Evolutionary conservation across 2,113 vertebrate genomes (phyloP), one percentile per base, ranked within the genome.

Genomic region (Carassius gibelio): DNA sequence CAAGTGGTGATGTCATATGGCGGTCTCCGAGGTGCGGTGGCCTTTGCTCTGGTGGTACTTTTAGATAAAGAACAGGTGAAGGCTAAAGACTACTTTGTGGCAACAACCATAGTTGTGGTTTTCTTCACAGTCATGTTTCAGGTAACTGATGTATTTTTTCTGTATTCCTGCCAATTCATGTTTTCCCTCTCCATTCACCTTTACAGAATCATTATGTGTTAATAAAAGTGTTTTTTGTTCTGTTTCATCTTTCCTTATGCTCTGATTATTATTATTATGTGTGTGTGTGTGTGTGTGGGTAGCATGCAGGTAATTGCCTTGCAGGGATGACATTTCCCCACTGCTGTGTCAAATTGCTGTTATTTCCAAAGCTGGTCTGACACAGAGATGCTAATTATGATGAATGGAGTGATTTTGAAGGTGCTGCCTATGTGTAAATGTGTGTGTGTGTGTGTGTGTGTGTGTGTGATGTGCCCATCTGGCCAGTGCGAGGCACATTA

Each of bases 81-180:
- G 90, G 98, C 97, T 89, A 99, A 99, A 88, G 97, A 98, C 89
- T 99, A 98, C 92, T 99, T 99, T 87, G 98, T 99, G 17, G 97
- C 97, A 26, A 98, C 98, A 0, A 98, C 98, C 26, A 99, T 99
- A 0, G 95, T 98, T 80, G 98, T 99, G 23, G 95, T 99, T 83
- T 99, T 99, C 94, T 99, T 99, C 95, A 99, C 98, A 0, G 97
- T 99, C 90, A 99, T 99, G 86, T 96, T 99, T 91, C 97, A 99
- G 98, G 98, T 99, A 93, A 90, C 93, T 89, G 38, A 10, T 78
- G 15, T 34, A 19, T 30, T 4, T 50, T 68, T 34, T 74, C 26
- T 62, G 15, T 66, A 14, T 88, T 36, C 34, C n/a, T 74, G 10
- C 26, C 59, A 21, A 5, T 71, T 26, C 6, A 21, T 48, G 13